Base-by-base conservation (phyloP, 2,113 vertebrate species). In the Anarhynchus alexandrinus region DNA sequence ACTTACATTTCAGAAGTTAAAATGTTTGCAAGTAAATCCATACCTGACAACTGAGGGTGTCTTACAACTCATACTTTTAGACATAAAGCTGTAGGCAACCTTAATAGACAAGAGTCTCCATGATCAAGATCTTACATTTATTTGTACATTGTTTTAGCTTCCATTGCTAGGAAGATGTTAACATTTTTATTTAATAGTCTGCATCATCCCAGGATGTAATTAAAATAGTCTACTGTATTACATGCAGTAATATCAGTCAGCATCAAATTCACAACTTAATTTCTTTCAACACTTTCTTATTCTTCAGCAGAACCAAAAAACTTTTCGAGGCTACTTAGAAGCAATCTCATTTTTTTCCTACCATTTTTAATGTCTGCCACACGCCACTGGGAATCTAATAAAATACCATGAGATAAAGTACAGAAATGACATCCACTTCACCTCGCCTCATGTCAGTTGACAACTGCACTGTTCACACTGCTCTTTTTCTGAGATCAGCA, bases 141-240 rank as follows among this genome's bases (percentile, higher is more conserved):
- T 65, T 90, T 92, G 38, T 43, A 80, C 34, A 26, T 32, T 9
- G 10, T 23, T 85, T 85, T 69, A 93, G 27, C 21, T 85, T 73
- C 64, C 0, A 0, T 90, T 88, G 52, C 40, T 82, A 93, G 88
- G 34, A 94, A 90, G 42, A 82, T 58, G 36, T 59, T 82, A 82
- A 65, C 11, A 36, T 72, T 91, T 88, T 83, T 51, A 92, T 79
- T 93, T 77, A 82, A 95, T 70, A 51, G 86, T 51, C 81, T 90
- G 77, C 32, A 90, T 83, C 34, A 72, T 91, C 51, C 18, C 43
- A 93, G 69, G 80, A 38, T 85, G 51, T 91, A 93, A 93, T 93
- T 92, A 94, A 82, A 90, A 90, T 42, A 69, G 38, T 27, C 72
- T 83, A 52, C 65, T 90, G 88, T 94, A 86, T 86, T 93, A 76